A percentile compares a stretch with the other conserved stretches of the same genome.
These are phyloP conservation scores for Pecten maximus DNA, from an alignment of 2,888 invertebrate species.

Conservation along the genomic window DNA sequence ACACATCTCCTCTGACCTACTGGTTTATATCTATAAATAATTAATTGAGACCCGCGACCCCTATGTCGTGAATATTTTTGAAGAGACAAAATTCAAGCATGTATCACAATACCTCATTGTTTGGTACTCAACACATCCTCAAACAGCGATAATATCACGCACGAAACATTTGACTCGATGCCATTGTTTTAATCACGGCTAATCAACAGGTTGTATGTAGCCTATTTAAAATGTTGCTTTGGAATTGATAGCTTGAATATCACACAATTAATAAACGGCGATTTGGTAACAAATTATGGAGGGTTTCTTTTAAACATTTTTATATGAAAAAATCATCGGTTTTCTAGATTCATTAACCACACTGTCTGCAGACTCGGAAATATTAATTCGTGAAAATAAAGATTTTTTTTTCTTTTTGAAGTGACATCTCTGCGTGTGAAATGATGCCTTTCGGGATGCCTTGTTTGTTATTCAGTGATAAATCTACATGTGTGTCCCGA, in stretches of 20 bases:
- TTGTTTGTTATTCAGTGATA: too few species aligned
- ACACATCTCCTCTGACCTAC: neutral
- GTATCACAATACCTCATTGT: neutral
- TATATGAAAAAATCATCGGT: too few species aligned
- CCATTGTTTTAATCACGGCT: neutral
- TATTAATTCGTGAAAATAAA: too few species aligned
- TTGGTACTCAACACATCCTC: conserved; percentile 1
- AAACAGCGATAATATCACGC: neutral
- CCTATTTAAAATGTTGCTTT: neutral
- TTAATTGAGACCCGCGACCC: neutral
- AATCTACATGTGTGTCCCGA: too few species aligned
- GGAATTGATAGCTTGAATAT: neutral
- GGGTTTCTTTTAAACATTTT: too few species aligned
- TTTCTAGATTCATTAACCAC: too few species aligned
- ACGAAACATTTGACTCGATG: neutral
- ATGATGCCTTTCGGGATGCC: too few species aligned
- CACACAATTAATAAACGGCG: neutral
- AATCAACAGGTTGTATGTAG: neutral
- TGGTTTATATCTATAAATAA: neutral
- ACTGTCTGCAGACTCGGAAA: too few species aligned
- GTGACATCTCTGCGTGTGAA: too few species aligned
- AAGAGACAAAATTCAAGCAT: neutral
- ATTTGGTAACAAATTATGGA: too few species aligned
- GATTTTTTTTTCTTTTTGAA: too few species aligned
- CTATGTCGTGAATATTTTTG: neutral